A percentile compares a stretch with the other conserved stretches of the same genome.
Conservation (phyloP, 2,797 vertebrate species). For the Gila robusta region DNA sequence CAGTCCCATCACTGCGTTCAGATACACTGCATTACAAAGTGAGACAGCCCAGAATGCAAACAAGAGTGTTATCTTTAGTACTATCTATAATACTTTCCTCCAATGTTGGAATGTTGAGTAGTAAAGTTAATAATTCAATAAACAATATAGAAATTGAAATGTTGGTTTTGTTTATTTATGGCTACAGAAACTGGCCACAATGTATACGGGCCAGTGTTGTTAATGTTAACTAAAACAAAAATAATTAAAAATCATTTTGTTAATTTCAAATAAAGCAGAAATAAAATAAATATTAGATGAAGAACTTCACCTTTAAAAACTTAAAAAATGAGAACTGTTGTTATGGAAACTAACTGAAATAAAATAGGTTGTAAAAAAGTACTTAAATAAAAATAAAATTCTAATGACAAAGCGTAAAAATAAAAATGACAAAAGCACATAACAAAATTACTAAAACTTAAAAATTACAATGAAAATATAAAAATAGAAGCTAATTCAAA, state of each 20-base stretch:
- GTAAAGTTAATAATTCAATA: constrained; percentile 16
- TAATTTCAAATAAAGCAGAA: not conserved
- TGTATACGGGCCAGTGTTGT: not conserved
- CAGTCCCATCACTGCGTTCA: constrained; percentile 58
- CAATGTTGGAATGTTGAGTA: not conserved
- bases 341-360: not conserved
- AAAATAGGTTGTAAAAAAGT: not conserved
- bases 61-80: not conserved
- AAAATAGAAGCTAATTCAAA: not conserved
- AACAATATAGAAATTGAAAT: not conserved
- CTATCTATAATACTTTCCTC: not conserved
- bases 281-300: not conserved
- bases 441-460: not conserved
- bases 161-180: constrained; percentile 6
- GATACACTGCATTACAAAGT: constrained; percentile 52
- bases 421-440: not conserved
- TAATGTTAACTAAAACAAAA: not conserved
- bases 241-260: not conserved
- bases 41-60: constrained; percentile 45
- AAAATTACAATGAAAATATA: not conserved
- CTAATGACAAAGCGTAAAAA: too few relatives aligned
- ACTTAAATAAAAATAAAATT: not conserved
- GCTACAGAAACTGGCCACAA: not conserved
- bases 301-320: too few relatives aligned
- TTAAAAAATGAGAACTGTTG: not conserved